Base-by-base conservation (phyloP, 2,113 vertebrate genomes). In the Pluvialis apricaria region DNA sequence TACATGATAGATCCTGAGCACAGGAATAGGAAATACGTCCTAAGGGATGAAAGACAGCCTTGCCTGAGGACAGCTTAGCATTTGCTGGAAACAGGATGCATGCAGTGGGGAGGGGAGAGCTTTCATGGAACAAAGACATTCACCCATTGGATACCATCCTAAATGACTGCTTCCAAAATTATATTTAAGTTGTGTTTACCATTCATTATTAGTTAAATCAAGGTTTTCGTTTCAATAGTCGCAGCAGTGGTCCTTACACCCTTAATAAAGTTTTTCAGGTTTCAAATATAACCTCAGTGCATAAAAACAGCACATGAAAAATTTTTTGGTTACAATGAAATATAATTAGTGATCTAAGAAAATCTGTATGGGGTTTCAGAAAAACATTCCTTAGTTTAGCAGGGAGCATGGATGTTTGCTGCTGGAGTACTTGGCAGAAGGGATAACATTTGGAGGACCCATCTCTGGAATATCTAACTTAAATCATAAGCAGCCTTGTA, bases 141-240 rank as follows among this genome's bases (percentile, higher is more conserved):
- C 1, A 54, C 47, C 16, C 11, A 15, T 21, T 57, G 4, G 0
- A 15, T 25, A 52, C 3, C 34, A 52, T 4, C 2, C 7, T 72
- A 91, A 80, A n/a, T 2, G 1, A 5, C 9, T 90, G 15, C 10
- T 58, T 15, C 5, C 5, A 69, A 58, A 85, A 65, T 62, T 24
- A 55, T 11, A 2, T 28, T 78, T 32, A 38, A 55, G 19, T 40
- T 84, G 19, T 75, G 6, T 82, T 89, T 82, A 61, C 12, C 5
- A 38, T 38, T 65, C 10, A 51, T 62, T 60, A 82, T 42, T 36
- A 69, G 20, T 26, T 81, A 57, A 81, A 87, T 65, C 19, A 58
- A 75, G 13, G 4, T 9, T 52, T 12, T 29, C 24, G 15, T 66
- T 95, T 91, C 20, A 2, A 22, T 18, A 66, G 52, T 24, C 73